phyloP scores from a whole-genome alignment of 1,140 invertebrate genomes.

The Drosophila teissieri region DNA sequence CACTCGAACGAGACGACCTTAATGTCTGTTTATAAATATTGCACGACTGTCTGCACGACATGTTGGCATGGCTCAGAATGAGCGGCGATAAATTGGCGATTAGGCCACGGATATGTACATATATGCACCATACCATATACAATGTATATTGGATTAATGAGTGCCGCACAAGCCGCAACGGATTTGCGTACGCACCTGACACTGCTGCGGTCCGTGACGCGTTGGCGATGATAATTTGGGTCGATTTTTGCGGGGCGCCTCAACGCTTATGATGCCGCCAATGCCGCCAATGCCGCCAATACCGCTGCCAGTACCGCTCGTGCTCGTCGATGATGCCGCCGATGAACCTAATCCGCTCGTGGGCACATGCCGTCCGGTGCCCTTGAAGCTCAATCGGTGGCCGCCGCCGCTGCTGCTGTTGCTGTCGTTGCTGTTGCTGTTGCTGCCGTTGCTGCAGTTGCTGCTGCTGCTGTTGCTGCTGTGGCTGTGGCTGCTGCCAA shows the following conservation, averaged over 20 bases:
- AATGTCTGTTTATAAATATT: conserved; percentile 67
- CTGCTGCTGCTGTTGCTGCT: conserved; percentile 39
- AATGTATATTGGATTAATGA: background rate
- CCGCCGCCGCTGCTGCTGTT: conserved; percentile 55
- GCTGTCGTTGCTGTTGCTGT: conserved; percentile 38
- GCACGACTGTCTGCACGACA: conserved; percentile 37
- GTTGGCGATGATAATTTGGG: conserved; percentile 91
- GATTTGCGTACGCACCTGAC: conserved; percentile 88
- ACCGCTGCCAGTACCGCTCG: conserved; percentile 17
- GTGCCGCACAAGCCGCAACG: background rate
- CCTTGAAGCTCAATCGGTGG: conserved; percentile 60
- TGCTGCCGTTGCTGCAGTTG: background rate
- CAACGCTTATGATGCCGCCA: conserved; percentile 66
- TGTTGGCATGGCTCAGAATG: conserved; percentile 55
- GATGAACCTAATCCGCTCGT: conserved; percentile 28
- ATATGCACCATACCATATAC: background rate
- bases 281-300: conserved; percentile 69
- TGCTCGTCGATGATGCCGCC: conserved; percentile 36
- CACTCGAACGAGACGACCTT: conserved; percentile 56
- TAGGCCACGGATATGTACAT: conserved; percentile 35
- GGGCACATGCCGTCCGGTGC: conserved; percentile 54
- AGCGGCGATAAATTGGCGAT: conserved; percentile 56
- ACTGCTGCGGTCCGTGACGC: conserved; percentile 91
- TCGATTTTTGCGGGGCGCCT: conserved; percentile 87
- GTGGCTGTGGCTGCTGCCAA: conserved; percentile 60